A percentile compares a stretch with the other conserved stretches of the same genome.
Evolutionary conservation across 2,113 vertebrate species (phyloP).

Genomic region (Vulpes ferrilata): DNA sequence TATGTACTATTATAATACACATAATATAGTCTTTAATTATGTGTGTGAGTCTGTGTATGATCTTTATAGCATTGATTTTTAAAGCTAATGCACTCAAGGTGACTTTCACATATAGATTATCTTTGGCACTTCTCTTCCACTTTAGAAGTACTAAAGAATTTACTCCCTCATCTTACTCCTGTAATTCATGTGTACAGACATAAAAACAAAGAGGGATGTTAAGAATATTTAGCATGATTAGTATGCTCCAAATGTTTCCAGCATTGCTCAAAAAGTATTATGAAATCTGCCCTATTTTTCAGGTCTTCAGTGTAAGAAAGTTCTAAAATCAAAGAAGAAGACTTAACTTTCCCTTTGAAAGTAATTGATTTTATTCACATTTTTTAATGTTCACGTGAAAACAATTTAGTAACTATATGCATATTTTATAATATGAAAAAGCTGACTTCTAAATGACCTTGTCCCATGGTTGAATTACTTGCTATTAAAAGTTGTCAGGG

Average conservation of each 20-base stretch:
- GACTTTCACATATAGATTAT: neutral
- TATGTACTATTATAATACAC: neutral
- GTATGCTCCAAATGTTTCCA: neutral
- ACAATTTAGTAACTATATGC: neutral
- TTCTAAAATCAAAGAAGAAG: neutral
- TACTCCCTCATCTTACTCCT: neutral
- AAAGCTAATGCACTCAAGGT: neutral
- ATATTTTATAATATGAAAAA: neutral
- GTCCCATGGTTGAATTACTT: neutral
- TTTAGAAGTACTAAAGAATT: constrained; percentile 3
- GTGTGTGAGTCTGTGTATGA: neutral
- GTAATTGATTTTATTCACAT: neutral
- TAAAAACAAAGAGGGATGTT: neutral
- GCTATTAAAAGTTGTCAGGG: neutral
- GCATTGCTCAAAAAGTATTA: neutral
- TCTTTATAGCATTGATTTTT: neutral
- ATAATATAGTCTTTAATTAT: neutral
- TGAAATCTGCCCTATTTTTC: constrained; percentile 19
- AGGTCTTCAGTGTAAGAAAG: neutral
- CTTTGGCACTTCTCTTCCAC: neutral
- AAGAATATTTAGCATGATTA: constrained; percentile 3
- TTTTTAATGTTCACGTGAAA: neutral
- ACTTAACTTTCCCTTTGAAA: neutral
- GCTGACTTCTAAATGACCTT: neutral
- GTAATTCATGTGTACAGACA: neutral